phyloP scores from a whole-genome alignment of 2,113 vertebrate species.

The Siphamia tubifer region DNA sequence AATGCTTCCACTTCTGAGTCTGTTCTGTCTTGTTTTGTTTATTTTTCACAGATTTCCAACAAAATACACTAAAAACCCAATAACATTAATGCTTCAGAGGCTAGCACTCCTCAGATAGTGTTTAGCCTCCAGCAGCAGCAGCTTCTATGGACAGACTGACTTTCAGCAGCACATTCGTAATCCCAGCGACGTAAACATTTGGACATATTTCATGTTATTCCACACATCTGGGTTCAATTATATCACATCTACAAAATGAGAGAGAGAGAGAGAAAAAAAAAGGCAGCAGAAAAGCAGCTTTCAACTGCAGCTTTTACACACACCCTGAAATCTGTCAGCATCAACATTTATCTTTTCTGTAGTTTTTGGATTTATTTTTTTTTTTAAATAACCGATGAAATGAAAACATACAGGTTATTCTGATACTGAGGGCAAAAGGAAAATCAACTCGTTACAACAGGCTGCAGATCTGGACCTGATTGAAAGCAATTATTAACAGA shows the following conservation, averaged over 20 bases:
- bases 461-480: no score
- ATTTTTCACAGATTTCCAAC: no score
- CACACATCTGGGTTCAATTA: constrained; percentile 31
- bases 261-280: constrained; percentile 23
- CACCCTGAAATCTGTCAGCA: constrained; percentile 10
- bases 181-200: constrained; percentile 39
- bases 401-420: no score
- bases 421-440: no score
- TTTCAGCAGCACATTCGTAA: constrained; percentile 36
- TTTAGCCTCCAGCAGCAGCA: constrained; percentile 59
- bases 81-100: constrained; percentile 48
- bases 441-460: no score
- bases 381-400: background rate
- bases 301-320: background rate
- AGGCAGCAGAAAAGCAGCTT: background rate
- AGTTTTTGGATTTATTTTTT: background rate
- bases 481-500: no score
- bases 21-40: no score
- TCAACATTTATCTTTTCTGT: constrained; percentile 24
- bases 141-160: constrained; percentile 43
- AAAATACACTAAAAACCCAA: constrained; percentile 1
- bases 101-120: constrained; percentile 63
- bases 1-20: no score
- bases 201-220: constrained; percentile 21
- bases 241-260: constrained; percentile 30